Conservation (phyloP, 2,113 vertebrate genomes). For the Canis aureus region DNA sequence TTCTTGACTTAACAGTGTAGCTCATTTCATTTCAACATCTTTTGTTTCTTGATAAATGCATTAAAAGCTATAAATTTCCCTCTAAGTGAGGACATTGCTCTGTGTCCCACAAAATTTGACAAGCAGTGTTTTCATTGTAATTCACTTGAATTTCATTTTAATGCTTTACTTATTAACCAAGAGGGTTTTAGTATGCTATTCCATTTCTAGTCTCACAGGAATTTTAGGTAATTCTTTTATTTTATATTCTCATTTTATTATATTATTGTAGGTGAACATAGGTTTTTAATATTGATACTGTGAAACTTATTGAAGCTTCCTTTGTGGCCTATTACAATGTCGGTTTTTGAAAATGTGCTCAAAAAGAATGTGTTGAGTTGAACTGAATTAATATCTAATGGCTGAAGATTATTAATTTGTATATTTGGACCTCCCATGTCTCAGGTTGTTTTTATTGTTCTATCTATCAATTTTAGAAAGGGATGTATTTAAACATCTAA, state of each 20-base stretch:
- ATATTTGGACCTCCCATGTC: background rate
- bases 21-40: constrained; percentile 63
- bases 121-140: constrained; percentile 67
- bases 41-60: constrained; percentile 62
- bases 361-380: constrained; percentile 26
- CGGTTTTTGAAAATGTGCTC: constrained; percentile 55
- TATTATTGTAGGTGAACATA: constrained; percentile 44
- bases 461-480: constrained; percentile 39
- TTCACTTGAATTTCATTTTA: constrained; percentile 68
- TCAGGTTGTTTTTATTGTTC: constrained; percentile 57
- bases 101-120: constrained; percentile 66
- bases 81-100: constrained; percentile 58
- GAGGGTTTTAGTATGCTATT: constrained; percentile 30
- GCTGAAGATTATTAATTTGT: constrained; percentile 7
- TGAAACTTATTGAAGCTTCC: constrained; percentile 58
- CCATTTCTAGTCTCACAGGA: constrained; percentile 33
- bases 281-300: constrained; percentile 56
- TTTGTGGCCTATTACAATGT: constrained; percentile 49
- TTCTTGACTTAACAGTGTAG: constrained; percentile 50
- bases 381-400: constrained; percentile 65
- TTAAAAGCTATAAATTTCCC: constrained; percentile 65
- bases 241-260: constrained; percentile 67
- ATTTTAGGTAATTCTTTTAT: constrained; percentile 65
- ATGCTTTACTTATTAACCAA: constrained; percentile 61
- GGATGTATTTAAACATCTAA: constrained; percentile 8